These are phyloP conservation scores for Campoletis raptor DNA, from an alignment of 2,888 invertebrate species.

Conservation along the genomic window DNA sequence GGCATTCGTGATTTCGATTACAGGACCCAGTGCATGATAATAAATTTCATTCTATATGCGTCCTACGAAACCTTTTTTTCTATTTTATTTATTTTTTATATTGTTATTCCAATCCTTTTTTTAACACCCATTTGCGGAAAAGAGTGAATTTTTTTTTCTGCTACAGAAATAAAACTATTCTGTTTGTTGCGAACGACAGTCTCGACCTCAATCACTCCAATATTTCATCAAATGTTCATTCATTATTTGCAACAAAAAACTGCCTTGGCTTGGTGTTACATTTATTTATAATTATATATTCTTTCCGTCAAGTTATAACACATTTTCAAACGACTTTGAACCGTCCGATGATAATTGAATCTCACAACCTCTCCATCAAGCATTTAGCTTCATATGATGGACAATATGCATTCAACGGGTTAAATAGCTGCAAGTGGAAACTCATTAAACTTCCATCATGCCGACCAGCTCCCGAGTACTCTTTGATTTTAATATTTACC, in stretches of 20 bases:
- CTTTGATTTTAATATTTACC: constrained; percentile 56
- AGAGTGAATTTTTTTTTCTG: background rate
- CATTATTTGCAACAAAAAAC: background rate
- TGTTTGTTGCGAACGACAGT: background rate
- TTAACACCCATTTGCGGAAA: background rate
- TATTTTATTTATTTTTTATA: background rate
- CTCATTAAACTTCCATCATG: constrained; percentile 33
- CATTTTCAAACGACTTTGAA: constrained; percentile 12
- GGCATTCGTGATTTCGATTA: constrained; percentile 38
- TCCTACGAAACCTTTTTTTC: background rate
- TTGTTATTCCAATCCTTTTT: background rate
- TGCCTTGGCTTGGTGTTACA: too few species aligned
- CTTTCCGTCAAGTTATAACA: background rate
- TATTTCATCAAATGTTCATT: background rate
- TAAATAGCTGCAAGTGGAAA: constrained; percentile 19
- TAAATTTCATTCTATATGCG: constrained; percentile 5
- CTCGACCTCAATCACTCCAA: background rate
- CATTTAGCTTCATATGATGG: constrained; percentile 22
- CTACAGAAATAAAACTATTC: background rate
- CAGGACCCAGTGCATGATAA: constrained; percentile 1
- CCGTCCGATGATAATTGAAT: constrained; percentile 16
- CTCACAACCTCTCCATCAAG: constrained; percentile 5
- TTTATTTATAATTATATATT: constrained; percentile 3
- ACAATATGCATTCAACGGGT: background rate
- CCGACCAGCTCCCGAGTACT: constrained; percentile 40